Conservation (phyloP, 2,113 vertebrate species). For the Trogon surrucura region DNA sequence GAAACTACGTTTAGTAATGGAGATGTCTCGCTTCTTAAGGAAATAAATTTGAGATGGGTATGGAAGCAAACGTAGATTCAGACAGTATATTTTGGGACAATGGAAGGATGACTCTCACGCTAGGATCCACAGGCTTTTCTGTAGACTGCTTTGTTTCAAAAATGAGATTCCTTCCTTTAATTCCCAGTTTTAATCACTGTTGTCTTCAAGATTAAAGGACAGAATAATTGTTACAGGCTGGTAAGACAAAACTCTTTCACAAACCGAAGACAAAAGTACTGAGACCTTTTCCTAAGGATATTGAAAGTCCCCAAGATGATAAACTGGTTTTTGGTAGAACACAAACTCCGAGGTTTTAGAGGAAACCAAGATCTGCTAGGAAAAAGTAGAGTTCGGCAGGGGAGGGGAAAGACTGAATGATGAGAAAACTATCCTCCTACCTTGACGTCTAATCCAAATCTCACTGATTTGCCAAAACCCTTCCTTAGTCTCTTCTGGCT, state of each 20-base stretch:
- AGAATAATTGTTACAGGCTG: neutral
- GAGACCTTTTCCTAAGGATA: neutral
- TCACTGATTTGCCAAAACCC: neutral
- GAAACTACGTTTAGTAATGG: neutral
- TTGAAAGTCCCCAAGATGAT: neutral
- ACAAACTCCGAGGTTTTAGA: neutral
- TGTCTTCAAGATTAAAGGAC: neutral
- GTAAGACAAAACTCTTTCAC: neutral
- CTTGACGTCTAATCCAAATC: neutral
- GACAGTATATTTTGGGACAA: neutral
- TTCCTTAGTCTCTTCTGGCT: neutral
- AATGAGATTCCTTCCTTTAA: neutral
- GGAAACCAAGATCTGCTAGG: neutral
- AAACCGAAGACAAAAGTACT: neutral
- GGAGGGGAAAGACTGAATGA: neutral
- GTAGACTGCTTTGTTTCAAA: neutral
- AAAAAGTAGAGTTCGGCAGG: neutral
- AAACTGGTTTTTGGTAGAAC: neutral
- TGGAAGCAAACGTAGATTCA: neutral
- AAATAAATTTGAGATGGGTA: neutral
- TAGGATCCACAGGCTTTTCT: neutral
- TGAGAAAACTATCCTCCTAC: neutral
- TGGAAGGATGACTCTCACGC: neutral
- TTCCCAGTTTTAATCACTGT: neutral
- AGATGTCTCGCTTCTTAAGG: neutral